A percentile compares a stretch with the other conserved stretches of the same genome.
Evolutionary conservation across 2,797 vertebrate genomes (phyloP).

Genomic region (Macropus fuliginosus): DNA sequence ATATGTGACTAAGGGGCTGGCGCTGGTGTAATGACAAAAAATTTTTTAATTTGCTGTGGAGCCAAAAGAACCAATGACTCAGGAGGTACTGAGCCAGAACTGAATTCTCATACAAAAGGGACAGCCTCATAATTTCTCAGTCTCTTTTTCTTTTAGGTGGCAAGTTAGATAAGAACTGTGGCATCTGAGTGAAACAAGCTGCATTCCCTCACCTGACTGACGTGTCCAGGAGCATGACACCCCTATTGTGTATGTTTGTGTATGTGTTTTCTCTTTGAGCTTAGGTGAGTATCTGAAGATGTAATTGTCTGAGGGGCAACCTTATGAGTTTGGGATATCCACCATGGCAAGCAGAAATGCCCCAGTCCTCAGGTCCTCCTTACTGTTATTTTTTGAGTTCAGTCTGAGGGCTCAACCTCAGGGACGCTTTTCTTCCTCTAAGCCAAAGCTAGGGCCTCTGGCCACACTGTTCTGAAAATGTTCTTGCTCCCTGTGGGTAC

Average conservation of each 20-base stretch:
- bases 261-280: neutral
- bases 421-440: neutral
- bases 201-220: neutral
- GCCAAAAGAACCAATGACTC: neutral
- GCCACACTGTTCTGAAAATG: neutral
- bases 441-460: neutral
- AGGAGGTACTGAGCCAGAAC: neutral
- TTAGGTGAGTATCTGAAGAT: neutral
- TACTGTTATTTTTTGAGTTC: neutral
- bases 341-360: neutral
- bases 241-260: neutral
- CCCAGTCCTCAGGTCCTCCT: neutral
- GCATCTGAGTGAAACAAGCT: neutral
- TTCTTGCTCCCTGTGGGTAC: neutral
- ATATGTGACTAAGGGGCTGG: neutral
- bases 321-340: neutral
- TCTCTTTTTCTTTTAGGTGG: neutral
- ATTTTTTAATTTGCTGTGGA: neutral
- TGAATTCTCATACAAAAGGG: neutral
- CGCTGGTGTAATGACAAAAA: neutral
- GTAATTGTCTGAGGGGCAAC: neutral
- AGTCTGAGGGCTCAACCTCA: neutral
- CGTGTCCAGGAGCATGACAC: neutral
- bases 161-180: neutral
- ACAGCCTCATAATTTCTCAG: neutral